phyloP scores from a whole-genome alignment of 2,797 vertebrate species.

The Rhynchonycteris naso region DNA sequence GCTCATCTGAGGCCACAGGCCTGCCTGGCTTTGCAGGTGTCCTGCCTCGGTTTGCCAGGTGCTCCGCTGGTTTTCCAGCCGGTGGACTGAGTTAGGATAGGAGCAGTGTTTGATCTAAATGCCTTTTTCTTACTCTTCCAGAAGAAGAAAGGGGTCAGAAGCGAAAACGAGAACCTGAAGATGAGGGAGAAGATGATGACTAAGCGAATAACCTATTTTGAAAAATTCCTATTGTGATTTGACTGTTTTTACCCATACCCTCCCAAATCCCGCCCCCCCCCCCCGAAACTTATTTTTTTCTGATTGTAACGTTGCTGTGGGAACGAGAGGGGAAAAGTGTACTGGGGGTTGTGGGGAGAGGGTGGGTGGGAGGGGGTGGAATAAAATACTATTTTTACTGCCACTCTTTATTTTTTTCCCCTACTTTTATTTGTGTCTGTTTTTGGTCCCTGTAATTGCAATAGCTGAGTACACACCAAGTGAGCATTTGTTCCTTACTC shows the following conservation, averaged over 20 bases:
- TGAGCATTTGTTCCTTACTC: constrained; percentile 86
- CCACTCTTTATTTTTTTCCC: constrained; percentile 87
- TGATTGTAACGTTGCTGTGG: constrained; percentile 90
- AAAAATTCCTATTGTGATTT: constrained; percentile 91
- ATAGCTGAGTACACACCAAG: constrained; percentile 80
- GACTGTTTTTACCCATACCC: constrained; percentile 94
- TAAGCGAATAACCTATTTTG: constrained; percentile 87
- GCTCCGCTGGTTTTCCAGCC: not conserved
- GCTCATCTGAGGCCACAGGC: not conserved
- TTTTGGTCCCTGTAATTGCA: constrained; percentile 81
- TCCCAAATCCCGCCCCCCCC: constrained; percentile 74
- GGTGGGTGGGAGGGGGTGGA: constrained; percentile 87
- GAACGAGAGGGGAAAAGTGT: constrained; percentile 88
- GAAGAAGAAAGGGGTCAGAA: constrained; percentile 95
- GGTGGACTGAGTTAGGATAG: not conserved
- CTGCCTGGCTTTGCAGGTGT: not conserved
- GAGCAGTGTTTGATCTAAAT: not conserved
- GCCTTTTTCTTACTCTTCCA: constrained; percentile 75
- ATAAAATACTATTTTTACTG: constrained; percentile 90
- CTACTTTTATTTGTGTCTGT: constrained; percentile 80
- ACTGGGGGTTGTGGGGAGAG: constrained; percentile 80
- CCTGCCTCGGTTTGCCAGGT: not conserved
- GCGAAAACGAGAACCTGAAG: constrained; percentile 97
- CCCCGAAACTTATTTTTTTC: constrained; percentile 80
- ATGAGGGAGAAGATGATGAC: constrained; percentile 97